Conservation (phyloP, 64 coral and sea anemone species). For the Anthopleura sola region DNA sequence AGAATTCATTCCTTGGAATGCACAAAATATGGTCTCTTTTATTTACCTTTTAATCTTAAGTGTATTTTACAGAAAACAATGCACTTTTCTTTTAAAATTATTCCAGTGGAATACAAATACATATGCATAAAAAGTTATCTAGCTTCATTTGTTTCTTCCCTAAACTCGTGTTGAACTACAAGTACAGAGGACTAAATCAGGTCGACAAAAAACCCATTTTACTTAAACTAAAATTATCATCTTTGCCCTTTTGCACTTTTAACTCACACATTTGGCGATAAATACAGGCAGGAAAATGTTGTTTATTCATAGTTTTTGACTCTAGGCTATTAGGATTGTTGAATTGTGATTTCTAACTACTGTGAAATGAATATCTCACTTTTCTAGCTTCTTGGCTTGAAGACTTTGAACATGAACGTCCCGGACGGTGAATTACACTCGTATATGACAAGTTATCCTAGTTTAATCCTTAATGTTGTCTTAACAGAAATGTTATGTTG, state of each 20-base stretch:
- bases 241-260: background rate
- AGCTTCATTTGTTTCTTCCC: no score
- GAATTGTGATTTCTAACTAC: background rate
- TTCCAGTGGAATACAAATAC: no score
- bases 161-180: no score
- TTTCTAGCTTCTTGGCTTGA: background rate
- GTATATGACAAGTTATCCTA: background rate
- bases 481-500: background rate
- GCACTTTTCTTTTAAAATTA: no score
- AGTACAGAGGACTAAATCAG: background rate
- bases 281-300: background rate
- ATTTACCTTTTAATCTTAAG: no score
- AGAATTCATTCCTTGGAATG: no score
- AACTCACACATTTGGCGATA: background rate
- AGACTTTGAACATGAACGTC: background rate
- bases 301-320: conserved; percentile 7
- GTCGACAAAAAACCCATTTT: background rate
- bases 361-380: background rate
- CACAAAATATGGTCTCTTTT: no score
- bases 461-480: background rate
- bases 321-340: background rate
- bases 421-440: background rate
- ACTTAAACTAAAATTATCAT: background rate
- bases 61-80: no score
- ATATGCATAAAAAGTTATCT: no score